Conservation (phyloP, 2,113 vertebrate species). For the Arvicanthis niloticus region DNA sequence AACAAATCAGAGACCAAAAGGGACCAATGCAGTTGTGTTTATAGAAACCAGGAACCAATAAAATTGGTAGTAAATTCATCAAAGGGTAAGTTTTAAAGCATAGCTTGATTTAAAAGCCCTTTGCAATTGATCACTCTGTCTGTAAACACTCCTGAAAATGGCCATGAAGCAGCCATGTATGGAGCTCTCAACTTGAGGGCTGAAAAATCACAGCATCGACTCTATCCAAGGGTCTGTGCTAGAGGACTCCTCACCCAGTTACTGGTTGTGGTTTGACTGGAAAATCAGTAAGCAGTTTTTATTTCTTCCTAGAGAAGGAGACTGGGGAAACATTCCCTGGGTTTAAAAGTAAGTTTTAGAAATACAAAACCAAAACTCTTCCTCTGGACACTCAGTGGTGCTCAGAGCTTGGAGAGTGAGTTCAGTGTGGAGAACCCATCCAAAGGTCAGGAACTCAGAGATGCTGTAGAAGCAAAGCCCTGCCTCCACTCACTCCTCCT, state of each 20-base stretch:
- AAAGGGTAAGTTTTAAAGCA: background rate
- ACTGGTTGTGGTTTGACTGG: background rate
- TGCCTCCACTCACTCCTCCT: background rate
- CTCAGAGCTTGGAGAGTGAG: background rate
- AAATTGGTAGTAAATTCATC: slow-evolving; percentile 36
- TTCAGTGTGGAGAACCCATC: background rate
- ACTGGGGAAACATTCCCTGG: background rate
- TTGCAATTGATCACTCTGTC: slow-evolving; percentile 7
- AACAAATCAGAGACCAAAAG: slow-evolving; percentile 20
- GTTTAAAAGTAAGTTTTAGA: slow-evolving; percentile 48
- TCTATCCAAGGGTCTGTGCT: background rate
- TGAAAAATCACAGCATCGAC: background rate
- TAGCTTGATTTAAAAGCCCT: background rate
- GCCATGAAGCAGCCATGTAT: background rate
- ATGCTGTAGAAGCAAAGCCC: background rate
- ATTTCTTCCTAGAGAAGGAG: background rate
- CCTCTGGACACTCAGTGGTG: background rate
- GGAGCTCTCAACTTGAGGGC: background rate
- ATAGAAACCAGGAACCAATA: background rate
- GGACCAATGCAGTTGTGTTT: background rate
- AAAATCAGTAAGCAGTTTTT: background rate
- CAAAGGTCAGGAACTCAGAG: background rate
- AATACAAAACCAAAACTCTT: background rate
- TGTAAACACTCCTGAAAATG: background rate
- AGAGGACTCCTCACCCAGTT: background rate